phyloP scores from a whole-genome alignment of 2,113 vertebrate genomes.

The Phycodurus eques region DNA sequence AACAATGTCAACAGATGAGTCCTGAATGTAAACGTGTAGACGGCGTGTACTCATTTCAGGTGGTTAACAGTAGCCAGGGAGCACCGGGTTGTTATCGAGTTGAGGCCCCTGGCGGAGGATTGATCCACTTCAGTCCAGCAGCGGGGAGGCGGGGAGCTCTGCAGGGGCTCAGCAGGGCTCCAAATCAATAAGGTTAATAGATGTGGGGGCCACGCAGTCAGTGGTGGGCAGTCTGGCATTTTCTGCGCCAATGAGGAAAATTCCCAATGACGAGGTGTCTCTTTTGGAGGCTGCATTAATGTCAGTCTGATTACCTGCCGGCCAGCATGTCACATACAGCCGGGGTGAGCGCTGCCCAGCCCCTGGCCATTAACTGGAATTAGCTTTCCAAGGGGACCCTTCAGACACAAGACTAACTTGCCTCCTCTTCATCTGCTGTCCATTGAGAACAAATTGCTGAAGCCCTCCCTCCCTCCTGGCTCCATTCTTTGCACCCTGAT shows the following conservation, averaged over 20 bases:
- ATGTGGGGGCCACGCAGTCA: constrained; percentile 89
- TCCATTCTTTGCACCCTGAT: constrained; percentile 68
- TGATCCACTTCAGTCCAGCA: constrained; percentile 90
- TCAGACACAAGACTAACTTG: constrained; percentile 71
- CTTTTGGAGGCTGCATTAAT: constrained; percentile 80
- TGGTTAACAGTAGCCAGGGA: constrained; percentile 72
- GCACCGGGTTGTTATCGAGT: constrained; percentile 82
- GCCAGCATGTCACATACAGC: constrained; percentile 66
- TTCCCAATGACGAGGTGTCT: constrained; percentile 90
- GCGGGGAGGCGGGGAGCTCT: constrained; percentile 83
- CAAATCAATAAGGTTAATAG: constrained; percentile 97
- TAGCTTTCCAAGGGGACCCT: constrained; percentile 80
- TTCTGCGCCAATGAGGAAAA: constrained; percentile 88
- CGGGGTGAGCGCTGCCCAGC: constrained; percentile 64
- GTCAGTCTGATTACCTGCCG: constrained; percentile 83
- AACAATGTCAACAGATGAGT: not conserved
- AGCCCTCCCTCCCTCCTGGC: constrained; percentile 51
- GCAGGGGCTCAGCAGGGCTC: constrained; percentile 83
- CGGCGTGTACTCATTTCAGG: constrained; percentile 71
- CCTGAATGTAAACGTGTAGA: constrained; percentile 25
- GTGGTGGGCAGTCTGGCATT: constrained; percentile 88
- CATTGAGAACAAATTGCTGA: constrained; percentile 72
- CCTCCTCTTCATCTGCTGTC: constrained; percentile 67
- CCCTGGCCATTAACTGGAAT: constrained; percentile 83
- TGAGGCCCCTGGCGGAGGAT: constrained; percentile 85